Percentiles rank a stretch among this genome's conserved stretches.
These are phyloP conservation scores for Proteles cristata DNA, from an alignment of 2,113 vertebrate genomes.

Conservation along the genomic window DNA sequence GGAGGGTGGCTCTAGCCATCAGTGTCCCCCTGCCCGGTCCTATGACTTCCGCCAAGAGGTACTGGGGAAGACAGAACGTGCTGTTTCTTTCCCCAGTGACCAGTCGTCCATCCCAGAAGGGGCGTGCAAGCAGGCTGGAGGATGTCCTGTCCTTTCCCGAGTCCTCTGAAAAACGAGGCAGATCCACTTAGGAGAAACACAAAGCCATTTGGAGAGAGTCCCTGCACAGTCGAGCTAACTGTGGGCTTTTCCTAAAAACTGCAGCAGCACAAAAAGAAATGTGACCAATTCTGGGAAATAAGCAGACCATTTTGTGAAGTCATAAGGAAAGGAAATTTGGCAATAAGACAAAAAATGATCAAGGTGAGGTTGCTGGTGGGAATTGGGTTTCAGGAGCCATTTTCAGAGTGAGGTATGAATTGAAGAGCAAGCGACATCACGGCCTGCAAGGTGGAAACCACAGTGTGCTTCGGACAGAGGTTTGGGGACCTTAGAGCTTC, in stretches of 20 bases:
- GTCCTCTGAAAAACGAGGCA: not conserved
- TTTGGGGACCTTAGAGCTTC: not conserved
- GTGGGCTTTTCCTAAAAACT: not conserved
- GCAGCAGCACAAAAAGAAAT: not conserved
- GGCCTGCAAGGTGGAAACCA: not conserved
- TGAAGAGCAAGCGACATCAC: not conserved
- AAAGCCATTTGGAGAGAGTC: conserved; percentile 48
- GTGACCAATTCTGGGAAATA: not conserved
- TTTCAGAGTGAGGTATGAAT: not conserved
- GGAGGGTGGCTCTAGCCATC: not conserved
- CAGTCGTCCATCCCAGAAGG: not conserved
- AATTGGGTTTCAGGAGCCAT: not conserved
- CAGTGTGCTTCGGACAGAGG: not conserved
- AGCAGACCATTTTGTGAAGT: not conserved
- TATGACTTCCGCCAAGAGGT: not conserved
- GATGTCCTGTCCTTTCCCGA: not conserved
- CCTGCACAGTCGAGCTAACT: not conserved
- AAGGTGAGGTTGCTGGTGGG: not conserved
- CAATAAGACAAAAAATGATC: not conserved
- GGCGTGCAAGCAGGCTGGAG: not conserved
- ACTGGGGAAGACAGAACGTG: not conserved
- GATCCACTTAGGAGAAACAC: not conserved
- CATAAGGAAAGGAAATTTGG: not conserved
- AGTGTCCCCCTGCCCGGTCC: fast-evolving
- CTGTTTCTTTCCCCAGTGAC: not conserved